Evolutionary conservation across 1,140 invertebrate genomes (phyloP), one percentile per base, ranked within the genome.

Genomic region (Cephus cinctus): DNA sequence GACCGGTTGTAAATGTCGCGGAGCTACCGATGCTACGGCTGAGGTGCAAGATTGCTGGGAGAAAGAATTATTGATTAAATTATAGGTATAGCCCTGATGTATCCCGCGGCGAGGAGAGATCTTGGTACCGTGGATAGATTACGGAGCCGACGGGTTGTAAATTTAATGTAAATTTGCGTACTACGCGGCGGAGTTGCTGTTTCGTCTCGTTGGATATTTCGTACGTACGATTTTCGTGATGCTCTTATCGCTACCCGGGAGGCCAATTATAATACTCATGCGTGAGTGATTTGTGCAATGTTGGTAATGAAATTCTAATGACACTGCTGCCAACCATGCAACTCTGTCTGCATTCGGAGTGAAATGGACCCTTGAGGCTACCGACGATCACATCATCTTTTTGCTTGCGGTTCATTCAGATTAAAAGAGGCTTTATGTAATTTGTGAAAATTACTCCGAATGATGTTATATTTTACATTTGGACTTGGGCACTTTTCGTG

Each of bases 251-350:
- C 68, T 30, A 63, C 43, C 57, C 63, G 59, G 70, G 71, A 62
- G 63, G 65, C 70, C 71, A 75, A 75, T 75, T 74, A 74, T n/a
- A n/a, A n/a, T 57, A 52, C 51, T 49, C 56, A 48, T 43, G 41
- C 43, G 45, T 36, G 41, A 35, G 21, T 51, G 49, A 50, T 43
- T 68, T 61, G 63, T 56, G 61, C 58, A 69, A 73, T 60, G 61
- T 55, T 63, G 55, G 49, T 59, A 63, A 73, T 73, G 66, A 67
- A 64, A 68, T 66, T 69, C 66, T 73, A 73, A 75, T 69, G 69
- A 71, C 62, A 54, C 46, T 52, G 57, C 54, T 61, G 66, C 67
- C 67, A 59, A 65, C 58, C 52, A 41, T 32, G 25, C 54, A n/a
- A n/a, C n/a, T n/a, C n/a, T n/a, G n/a, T n/a, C n/a, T n/a, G n/a